These are phyloP conservation scores for Parambassis ranga DNA, from an alignment of 2,797 vertebrate genomes.

Conservation along the genomic window DNA sequence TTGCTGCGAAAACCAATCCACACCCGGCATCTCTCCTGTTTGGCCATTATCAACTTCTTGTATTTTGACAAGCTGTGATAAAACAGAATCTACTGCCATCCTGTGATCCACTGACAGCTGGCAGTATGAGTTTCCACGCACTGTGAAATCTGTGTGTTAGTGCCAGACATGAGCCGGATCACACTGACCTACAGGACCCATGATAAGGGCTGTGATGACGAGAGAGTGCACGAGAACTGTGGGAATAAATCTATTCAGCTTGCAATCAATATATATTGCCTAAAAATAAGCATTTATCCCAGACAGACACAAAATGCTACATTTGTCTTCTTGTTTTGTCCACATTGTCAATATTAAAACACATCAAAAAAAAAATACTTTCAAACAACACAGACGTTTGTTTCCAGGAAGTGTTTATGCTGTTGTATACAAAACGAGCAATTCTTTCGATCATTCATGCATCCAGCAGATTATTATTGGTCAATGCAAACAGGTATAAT, in stretches of 20 bases:
- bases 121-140: neutral
- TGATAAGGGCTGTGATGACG: neutral
- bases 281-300: too few relatives aligned
- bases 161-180: slow-evolving; percentile 16
- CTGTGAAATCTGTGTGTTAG: slow-evolving; percentile 24
- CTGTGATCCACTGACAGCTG: slow-evolving; percentile 24
- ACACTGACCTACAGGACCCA: slow-evolving; percentile 10
- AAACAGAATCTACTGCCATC: slow-evolving; percentile 28
- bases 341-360: too few relatives aligned
- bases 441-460: too few relatives aligned
- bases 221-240: neutral
- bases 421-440: too few relatives aligned
- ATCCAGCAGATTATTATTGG: neutral
- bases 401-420: too few relatives aligned
- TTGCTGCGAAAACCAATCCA: slow-evolving; percentile 67
- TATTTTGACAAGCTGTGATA: slow-evolving; percentile 57
- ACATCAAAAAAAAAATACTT: too few relatives aligned
- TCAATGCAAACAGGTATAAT: neutral
- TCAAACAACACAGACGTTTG: too few relatives aligned
- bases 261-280: too few relatives aligned
- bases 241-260: neutral
- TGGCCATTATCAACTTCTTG: slow-evolving; percentile 51
- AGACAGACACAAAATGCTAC: neutral
- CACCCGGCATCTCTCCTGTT: slow-evolving; percentile 39
- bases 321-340: neutral